These are phyloP conservation scores for Ditylenchus dipsaci DNA, from an alignment of 1,140 invertebrate genomes.

Conservation along the genomic window DNA sequence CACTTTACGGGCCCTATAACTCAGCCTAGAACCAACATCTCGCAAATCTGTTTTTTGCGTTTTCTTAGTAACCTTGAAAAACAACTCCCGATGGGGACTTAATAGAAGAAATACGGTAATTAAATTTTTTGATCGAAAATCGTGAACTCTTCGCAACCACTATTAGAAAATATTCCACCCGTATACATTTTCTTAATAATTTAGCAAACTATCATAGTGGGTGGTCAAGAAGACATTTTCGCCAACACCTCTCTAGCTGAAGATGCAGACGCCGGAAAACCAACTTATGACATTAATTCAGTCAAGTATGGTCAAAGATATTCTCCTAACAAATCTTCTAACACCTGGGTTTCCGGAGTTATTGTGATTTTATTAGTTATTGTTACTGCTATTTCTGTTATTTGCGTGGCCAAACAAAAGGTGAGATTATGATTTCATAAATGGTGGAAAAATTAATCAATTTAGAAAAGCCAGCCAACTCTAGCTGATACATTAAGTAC, in stretches of 20 bases:
- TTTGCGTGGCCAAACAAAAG: slow-evolving; percentile 40
- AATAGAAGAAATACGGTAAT: too few relatives aligned
- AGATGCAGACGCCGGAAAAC: slow-evolving; percentile 33
- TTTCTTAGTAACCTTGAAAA: too few relatives aligned
- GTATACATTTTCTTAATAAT: slow-evolving; percentile 2
- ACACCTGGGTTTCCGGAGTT: slow-evolving; percentile 34
- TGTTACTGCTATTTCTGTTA: slow-evolving; percentile 31
- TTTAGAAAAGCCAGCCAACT: too few relatives aligned
- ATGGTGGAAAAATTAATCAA: too few relatives aligned
- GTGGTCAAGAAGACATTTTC: slow-evolving; percentile 11
- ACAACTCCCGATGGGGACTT: too few relatives aligned
- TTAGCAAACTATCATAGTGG: not conserved
- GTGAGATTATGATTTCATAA: slow-evolving; percentile 7
- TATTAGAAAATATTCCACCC: not conserved
- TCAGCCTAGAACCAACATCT: too few relatives aligned
- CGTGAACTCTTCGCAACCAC: too few relatives aligned
- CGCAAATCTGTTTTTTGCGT: too few relatives aligned
- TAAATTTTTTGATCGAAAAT: too few relatives aligned
- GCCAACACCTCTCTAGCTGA: not conserved
- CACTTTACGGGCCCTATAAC: too few relatives aligned
- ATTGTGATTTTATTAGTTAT: slow-evolving; percentile 34
- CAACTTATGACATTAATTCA: slow-evolving; percentile 41
- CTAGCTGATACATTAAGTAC: too few relatives aligned
- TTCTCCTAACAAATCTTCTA: slow-evolving; percentile 30
- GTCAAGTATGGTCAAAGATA: slow-evolving; percentile 37